Evolutionary conservation across 1,140 invertebrate genomes (phyloP).

Genomic region (Zaprionus lachaisei): DNA sequence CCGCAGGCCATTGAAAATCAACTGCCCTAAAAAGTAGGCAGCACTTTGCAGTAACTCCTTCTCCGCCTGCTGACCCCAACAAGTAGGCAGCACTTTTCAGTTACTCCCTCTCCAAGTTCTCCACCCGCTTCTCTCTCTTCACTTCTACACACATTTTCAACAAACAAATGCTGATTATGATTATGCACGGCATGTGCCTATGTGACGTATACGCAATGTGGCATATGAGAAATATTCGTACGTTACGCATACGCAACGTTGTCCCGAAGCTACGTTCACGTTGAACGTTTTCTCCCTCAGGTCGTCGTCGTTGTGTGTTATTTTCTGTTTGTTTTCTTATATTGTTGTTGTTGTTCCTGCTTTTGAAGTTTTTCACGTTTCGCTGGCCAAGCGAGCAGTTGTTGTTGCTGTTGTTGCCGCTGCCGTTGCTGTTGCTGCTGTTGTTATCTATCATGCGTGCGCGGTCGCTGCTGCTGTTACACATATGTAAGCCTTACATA

Average conservation of each 20-base stretch:
- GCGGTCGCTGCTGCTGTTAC: constrained; percentile 12
- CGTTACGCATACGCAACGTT: constrained; percentile 67
- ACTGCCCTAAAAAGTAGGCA: background rate
- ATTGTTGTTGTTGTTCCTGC: constrained; percentile 9
- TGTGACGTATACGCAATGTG: constrained; percentile 66
- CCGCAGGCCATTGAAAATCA: background rate
- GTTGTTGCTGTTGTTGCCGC: constrained; percentile 14
- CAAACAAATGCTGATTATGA: constrained; percentile 22
- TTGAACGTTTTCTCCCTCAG: background rate
- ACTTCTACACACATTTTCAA: background rate
- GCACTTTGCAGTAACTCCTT: background rate
- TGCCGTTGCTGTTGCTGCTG: background rate
- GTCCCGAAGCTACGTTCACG: background rate
- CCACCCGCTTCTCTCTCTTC: background rate
- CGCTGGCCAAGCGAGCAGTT: constrained; percentile 37
- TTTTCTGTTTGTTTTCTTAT: background rate
- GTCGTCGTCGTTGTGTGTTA: background rate
- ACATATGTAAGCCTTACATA: constrained; percentile 42
- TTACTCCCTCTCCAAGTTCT: background rate
- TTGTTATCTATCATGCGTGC: constrained; percentile 34
- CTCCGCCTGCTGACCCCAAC: background rate
- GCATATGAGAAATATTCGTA: constrained; percentile 11
- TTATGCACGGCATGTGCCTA: constrained; percentile 41
- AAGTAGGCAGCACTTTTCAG: constrained; percentile 6
- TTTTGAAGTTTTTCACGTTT: constrained; percentile 58